phyloP scores from a whole-genome alignment of 2,113 vertebrate genomes.

The Anguilla japonica region DNA sequence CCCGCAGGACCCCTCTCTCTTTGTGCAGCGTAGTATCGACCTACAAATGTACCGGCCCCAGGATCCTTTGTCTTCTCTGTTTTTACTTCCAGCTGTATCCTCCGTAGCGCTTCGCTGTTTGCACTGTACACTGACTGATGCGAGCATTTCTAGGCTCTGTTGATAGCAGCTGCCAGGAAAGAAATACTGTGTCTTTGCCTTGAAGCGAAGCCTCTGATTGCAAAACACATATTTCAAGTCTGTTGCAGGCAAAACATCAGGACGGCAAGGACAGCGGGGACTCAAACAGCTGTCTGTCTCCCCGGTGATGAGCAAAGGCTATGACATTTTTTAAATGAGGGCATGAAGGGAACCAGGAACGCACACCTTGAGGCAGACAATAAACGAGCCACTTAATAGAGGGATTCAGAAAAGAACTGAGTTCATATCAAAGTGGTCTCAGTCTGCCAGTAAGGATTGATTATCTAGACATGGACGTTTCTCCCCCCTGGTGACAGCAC shows the following conservation, averaged over 20 bases:
- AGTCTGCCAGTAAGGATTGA: neutral
- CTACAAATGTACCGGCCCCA: constrained; percentile 44
- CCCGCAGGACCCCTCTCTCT: constrained; percentile 29
- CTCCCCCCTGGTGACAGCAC: constrained; percentile 15
- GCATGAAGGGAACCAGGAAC: neutral
- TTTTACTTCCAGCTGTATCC: constrained; percentile 9
- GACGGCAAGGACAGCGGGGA: neutral
- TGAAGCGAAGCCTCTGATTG: neutral
- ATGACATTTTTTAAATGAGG: neutral
- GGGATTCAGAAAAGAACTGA: neutral
- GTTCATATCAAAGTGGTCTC: neutral
- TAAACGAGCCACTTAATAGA: neutral
- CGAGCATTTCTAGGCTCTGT: neutral
- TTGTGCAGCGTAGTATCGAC: constrained; percentile 36
- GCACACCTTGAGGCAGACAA: neutral
- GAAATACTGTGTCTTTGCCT: neutral
- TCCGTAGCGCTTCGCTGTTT: neutral
- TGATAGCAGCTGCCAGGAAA: neutral
- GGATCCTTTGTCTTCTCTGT: constrained; percentile 3
- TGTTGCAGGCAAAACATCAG: neutral
- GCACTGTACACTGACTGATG: neutral
- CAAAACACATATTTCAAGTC: neutral
- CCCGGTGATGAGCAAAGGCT: neutral
- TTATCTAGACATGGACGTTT: neutral
- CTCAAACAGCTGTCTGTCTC: neutral